Evolutionary conservation across 2,797 vertebrate species (phyloP).

Genomic region (Macropodus opercularis): DNA sequence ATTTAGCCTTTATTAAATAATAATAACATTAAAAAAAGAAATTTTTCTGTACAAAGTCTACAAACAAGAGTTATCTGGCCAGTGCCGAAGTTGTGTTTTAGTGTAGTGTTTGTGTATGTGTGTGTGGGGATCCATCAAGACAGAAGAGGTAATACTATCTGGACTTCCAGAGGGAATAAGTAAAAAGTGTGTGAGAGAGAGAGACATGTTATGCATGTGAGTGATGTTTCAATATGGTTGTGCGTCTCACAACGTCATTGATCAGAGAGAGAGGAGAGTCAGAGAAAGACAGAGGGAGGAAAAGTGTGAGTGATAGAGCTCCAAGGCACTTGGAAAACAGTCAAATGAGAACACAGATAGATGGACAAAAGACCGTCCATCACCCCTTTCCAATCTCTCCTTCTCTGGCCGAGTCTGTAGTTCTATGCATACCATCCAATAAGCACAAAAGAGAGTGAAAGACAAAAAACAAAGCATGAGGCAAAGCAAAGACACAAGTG

Average conservation of each 20-base stretch:
- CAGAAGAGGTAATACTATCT: conserved; percentile 87
- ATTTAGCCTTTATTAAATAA: conserved; percentile 97
- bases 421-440: conserved; percentile 7
- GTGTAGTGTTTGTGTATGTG: conserved; percentile 25
- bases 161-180: conserved; percentile 79
- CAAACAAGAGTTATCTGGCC: conserved; percentile 89
- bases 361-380: conserved; percentile 52
- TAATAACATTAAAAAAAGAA: conserved; percentile 88
- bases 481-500: conserved; percentile 32
- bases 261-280: conserved; percentile 5
- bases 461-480: conserved; percentile 14
- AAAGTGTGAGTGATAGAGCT: conserved; percentile 56
- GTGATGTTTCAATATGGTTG: conserved; percentile 1
- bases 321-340: conserved; percentile 97
- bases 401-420: conserved; percentile 16
- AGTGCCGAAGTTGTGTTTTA: conserved; percentile 73
- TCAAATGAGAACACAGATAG: conserved; percentile 73
- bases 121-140: conserved; percentile 67
- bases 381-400: conserved; percentile 28
- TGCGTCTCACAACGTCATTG: conserved; percentile 14
- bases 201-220: neutral
- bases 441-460: conserved; percentile 25
- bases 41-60: conserved; percentile 99
- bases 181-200: conserved; percentile 51
- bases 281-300: conserved; percentile 11